Evolutionary conservation across 1,140 invertebrate species (phyloP).

Genomic region (Eupeodes corollae): DNA sequence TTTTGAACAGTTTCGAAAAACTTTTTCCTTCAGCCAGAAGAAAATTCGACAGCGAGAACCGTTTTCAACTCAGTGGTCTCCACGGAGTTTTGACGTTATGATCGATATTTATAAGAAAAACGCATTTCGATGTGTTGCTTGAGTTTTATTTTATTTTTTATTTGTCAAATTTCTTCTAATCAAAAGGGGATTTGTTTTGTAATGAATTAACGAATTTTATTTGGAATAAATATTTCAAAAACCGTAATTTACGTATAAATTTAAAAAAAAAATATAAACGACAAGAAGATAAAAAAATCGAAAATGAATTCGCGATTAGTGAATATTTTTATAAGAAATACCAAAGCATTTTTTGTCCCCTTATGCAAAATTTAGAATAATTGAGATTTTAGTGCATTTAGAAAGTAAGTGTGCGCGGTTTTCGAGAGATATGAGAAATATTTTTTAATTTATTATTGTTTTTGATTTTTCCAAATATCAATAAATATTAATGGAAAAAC

Average conservation of each 20-base stretch:
- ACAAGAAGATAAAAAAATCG: slow-evolving; percentile 1
- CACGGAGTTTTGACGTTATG: slow-evolving; percentile 38
- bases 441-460: too few relatives aligned
- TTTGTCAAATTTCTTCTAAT: background rate
- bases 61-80: slow-evolving; percentile 32
- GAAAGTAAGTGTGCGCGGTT: too few relatives aligned
- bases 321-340: too few relatives aligned
- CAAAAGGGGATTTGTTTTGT: background rate
- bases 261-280: background rate
- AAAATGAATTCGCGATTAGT: too few relatives aligned
- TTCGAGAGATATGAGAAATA: too few relatives aligned
- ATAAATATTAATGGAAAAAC: too few relatives aligned
- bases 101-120: slow-evolving; percentile 31
- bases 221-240: background rate
- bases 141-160: background rate
- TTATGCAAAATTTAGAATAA: too few relatives aligned
- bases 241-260: background rate
- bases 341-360: too few relatives aligned
- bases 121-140: slow-evolving; percentile 7
- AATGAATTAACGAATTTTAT: slow-evolving; percentile 2
- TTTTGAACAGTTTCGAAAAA: slow-evolving; percentile 3
- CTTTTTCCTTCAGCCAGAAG: slow-evolving; percentile 3
- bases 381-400: too few relatives aligned
- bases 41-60: too few relatives aligned
- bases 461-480: too few relatives aligned